These are phyloP conservation scores for Eriocheir sinensis DNA, from an alignment of 1,140 invertebrate genomes.

Conservation along the genomic window DNA sequence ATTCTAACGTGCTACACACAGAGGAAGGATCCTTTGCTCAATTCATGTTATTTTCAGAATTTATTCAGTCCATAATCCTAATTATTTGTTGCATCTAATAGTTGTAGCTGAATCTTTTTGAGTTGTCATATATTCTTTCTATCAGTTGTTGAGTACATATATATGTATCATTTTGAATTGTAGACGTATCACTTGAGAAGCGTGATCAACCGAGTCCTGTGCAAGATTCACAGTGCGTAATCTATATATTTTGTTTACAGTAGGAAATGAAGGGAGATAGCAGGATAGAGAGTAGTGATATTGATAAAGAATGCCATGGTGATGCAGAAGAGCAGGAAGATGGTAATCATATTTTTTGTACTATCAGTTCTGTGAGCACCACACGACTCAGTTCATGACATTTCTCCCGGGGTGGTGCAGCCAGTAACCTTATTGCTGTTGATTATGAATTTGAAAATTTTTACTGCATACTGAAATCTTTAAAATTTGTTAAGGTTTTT, in stretches of 20 bases:
- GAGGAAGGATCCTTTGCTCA: conserved; percentile 49
- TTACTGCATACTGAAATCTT: conserved; percentile 53
- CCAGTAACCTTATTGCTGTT: conserved; percentile 26
- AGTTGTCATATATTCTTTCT: conserved; percentile 23
- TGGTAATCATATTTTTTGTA: not conserved
- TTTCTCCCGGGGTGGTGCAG: conserved; percentile 24
- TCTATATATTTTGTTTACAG: too few relatives aligned
- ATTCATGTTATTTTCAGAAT: conserved; percentile 30
- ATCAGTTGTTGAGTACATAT: conserved; percentile 25
- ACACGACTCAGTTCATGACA: not conserved
- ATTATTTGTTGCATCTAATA: not conserved
- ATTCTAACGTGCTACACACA: not conserved
- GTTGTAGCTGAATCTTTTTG: conserved; percentile 1
- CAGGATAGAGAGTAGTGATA: not conserved
- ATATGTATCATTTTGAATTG: conserved; percentile 30
- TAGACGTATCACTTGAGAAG: not conserved
- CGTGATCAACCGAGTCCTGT: not conserved
- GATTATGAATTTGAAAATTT: conserved; percentile 1
- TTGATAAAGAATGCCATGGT: too few relatives aligned
- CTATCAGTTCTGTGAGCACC: not conserved
- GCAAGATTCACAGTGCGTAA: too few relatives aligned
- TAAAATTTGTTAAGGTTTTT: conserved; percentile 68
- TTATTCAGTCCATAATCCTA: not conserved
- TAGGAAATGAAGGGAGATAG: not conserved
- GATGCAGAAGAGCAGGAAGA: not conserved